Percentiles rank a stretch among this genome's conserved stretches.
Evolutionary conservation across 2,113 vertebrate species (phyloP).

Genomic region (Narcine bancroftii): DNA sequence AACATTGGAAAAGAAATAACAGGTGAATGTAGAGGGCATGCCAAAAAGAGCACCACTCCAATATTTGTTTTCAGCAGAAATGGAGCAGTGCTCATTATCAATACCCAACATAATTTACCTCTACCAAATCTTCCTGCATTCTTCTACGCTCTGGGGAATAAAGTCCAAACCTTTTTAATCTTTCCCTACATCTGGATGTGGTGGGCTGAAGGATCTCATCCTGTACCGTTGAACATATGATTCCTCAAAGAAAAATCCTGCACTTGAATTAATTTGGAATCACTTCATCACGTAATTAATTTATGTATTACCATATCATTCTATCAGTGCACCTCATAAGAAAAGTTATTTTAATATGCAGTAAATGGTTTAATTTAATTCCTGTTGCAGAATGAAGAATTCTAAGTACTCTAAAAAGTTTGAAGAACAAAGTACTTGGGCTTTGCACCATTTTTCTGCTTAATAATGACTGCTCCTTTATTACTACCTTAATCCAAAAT

Average conservation of each 20-base stretch:
- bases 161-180: too few relatives aligned
- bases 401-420: background rate
- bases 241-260: background rate
- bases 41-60: too few relatives aligned
- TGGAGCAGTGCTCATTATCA: too few relatives aligned
- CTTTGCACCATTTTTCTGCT: background rate
- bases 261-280: background rate
- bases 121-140: too few relatives aligned
- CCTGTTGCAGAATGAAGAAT: background rate
- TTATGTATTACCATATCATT: background rate
- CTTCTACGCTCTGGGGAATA: too few relatives aligned
- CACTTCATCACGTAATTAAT: background rate
- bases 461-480: background rate
- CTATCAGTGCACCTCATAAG: background rate
- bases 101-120: too few relatives aligned
- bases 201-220: too few relatives aligned
- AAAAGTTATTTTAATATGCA: background rate
- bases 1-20: too few relatives aligned
- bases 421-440: background rate
- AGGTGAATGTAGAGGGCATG: too few relatives aligned
- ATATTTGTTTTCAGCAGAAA: too few relatives aligned
- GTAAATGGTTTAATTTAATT: background rate
- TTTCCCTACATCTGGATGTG: too few relatives aligned
- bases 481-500: constrained; percentile 11
- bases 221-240: too few relatives aligned